Evolutionary conservation across 2,113 vertebrate genomes (phyloP), one percentile per base, ranked within the genome.

Genomic region (Phrynocephalus versicolor): DNA sequence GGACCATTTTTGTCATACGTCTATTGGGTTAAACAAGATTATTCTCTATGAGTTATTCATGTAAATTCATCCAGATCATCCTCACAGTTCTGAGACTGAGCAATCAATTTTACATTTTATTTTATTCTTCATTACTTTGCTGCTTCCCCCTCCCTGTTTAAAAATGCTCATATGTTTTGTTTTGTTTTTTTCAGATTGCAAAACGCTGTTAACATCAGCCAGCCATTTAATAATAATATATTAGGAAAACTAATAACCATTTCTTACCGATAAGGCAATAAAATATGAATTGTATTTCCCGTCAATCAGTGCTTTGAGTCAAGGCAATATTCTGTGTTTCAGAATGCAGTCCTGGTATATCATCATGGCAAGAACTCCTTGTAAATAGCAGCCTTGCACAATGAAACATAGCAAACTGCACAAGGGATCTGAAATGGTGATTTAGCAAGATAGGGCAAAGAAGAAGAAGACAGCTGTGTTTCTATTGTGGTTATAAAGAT

Each of bases 401-500:
- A 83, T 23, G 55, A 83, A 74, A 73, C 23, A 23, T 18, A 73
- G 82, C 9, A 41, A 74, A 83, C 64, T 83, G 71, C 71, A 84
- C 80, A 71, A 74, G 70, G 71, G 57, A 25, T 74, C 37, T 74
- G 57, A 74, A 27, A 83, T 83, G 67, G 83, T 92, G 89, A 91
- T 84, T 85, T 92, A 78, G 81, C 70, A 87, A 77, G 27, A 41
- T 62, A 30, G 74, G 71, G 18, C 60, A 87, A 45, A 85, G 89
- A 83, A 82, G 89, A 83, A 82, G 87, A 84, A 79, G 51, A 25
- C 79, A 88, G 74, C 51, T 87, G 79, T 87, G 69, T 90, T 92
- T 88, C 90, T 75, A 80, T 25, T 79, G 85, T 90, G 83, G 37
- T 65, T 85, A 78, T 88, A 84, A 88, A 91, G 82, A 92, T n/a